Base-by-base conservation (phyloP, 2,113 vertebrate genomes). In the Polypterus bichir region DNA sequence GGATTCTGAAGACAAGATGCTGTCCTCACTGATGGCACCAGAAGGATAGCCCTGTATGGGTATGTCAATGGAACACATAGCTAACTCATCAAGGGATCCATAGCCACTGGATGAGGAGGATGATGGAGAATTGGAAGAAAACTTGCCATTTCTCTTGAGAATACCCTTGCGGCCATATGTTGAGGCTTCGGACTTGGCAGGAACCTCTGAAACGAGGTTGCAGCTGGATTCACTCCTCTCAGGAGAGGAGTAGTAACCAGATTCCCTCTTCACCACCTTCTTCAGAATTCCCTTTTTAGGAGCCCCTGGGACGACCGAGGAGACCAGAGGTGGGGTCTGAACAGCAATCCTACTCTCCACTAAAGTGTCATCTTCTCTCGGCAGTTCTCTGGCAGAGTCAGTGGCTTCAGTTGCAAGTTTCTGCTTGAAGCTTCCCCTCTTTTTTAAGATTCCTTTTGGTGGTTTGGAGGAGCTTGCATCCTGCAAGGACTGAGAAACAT, bases 271-370 rank as follows among this genome's bases (percentile, higher is more conserved):
- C 0, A 57, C 49, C 0, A 90, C 76, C 58, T 94, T 98, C 74
- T 98, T 99, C 8, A 99, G 76, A 61, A 99, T 98, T 48, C 96
- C 92, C 72, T 97, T 99, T 69, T 76, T 92, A 58, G 96, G 94
- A 48, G 65, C 46, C 1, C 69, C 64, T 0, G 4, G 1, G 0
- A 52, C 64, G 0, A 44, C 51, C 0, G 9, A 64, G 0, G 61
- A 46, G 48, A 61, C 52, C 46, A 62, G 5, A 49, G 54, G n/a
- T 44, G 44, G 9, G 61, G 59, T 27, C 27, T 27, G 6, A 55
- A 63, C 27, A 27, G 27, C 27, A 27, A 27, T 27, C 54, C 10
- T n/a, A 27, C 27, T 10, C 27, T 27, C 54, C 4, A 4, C 54
- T 10, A 27, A 4, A 55, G 54, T 27, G 10, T 55, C 54, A 10